Base-by-base conservation (phyloP, 2,888 invertebrate species). In the Yponomeuta evonymella region DNA sequence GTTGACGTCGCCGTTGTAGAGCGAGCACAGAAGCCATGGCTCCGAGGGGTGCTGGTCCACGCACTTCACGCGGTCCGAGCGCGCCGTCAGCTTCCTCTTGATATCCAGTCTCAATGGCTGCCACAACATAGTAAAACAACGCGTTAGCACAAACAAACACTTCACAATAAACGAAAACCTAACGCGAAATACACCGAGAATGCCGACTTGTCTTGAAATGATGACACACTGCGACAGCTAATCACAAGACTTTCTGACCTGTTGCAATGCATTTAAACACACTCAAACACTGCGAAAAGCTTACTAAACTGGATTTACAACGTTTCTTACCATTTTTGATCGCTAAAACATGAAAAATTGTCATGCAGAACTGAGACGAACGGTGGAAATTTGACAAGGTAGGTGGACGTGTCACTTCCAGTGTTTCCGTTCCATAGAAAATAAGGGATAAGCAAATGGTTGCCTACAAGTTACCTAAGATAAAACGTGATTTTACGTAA, bases 1-100 rank as follows among this genome's bases (percentile, higher is more conserved):
- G 93, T 99, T 99, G 79, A 99, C 98, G 92, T 99, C 98, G 78
- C 99, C 99, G 92, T 98, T 99, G 94, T 99, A 99, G 51, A 99
- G 93, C 63, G 98, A 98, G 79, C 98, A 99, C 70, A 99, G 94
- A 95, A 99, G 97, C 99, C 99, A 99, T 76, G 99, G 98, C 86
- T 99, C 99, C 64, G 96, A 94, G 0, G 99, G 99, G 88, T 99
- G 99, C 76, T 99, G 94, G 88, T 99, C 99, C 12, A 98, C 98
- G 86, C 97, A 97, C 93, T 99, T 99, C 70, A 99, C 99, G 76
- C 99, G 95, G 90, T 99, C 99, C 10, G 99, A 99, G 76, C 99
- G 95, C 71, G 99, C 98, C 71, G 99, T 97, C 85, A 99, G 92
- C 89, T 98, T 98, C 83, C 99, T 95, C 93, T 99, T 99, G 85